Conservation (phyloP, 2,797 vertebrate genomes). For the Hemitrygon akajei region DNA sequence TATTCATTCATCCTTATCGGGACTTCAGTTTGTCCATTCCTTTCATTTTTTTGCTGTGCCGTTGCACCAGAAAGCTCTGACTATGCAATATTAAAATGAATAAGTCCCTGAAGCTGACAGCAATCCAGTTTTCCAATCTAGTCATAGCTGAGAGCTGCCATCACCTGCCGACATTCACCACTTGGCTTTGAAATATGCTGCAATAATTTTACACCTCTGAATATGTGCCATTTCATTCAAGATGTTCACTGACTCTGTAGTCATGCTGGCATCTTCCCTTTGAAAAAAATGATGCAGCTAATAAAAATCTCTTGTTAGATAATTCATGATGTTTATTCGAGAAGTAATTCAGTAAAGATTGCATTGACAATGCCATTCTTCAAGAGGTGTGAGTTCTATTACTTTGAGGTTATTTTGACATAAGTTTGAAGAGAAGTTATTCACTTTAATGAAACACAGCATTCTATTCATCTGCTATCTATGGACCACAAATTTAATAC, state of each 20-base stretch:
- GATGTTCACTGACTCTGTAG: background rate
- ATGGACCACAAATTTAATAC: background rate
- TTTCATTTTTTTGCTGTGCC: background rate
- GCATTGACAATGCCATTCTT: background rate
- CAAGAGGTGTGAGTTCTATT: background rate
- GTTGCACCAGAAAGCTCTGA: background rate
- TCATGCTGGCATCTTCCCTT: background rate
- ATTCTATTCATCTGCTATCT: background rate
- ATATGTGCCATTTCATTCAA: constrained; percentile 1
- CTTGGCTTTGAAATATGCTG: background rate
- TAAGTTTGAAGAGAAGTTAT: background rate
- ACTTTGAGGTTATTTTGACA: background rate
- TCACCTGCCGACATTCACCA: constrained; percentile 9
- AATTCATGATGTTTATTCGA: background rate
- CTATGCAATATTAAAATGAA: constrained; percentile 21
- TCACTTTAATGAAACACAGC: background rate
- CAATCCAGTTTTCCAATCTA: constrained; percentile 11
- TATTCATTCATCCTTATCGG: background rate
- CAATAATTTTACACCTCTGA: constrained; percentile 18
- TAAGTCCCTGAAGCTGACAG: background rate
- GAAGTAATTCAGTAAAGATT: background rate
- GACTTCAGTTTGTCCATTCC: background rate
- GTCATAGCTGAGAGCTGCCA: constrained; percentile 15
- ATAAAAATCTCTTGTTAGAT: background rate
- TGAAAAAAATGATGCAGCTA: background rate